phyloP scores from a whole-genome alignment of 2,113 vertebrate species.

The Pimephales promelas region DNA sequence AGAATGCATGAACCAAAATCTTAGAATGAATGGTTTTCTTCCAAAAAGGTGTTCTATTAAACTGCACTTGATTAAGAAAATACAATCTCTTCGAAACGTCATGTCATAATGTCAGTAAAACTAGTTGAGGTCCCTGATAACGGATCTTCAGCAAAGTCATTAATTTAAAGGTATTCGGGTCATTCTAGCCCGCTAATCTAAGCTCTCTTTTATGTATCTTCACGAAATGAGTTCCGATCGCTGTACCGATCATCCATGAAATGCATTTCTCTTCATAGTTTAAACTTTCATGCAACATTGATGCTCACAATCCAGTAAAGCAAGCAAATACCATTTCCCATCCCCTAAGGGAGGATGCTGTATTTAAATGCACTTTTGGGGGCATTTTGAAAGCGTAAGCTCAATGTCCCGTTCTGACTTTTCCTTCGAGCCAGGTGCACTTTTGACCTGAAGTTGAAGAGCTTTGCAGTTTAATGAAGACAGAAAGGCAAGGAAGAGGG shows the following conservation, averaged over 20 bases:
- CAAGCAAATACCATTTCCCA: constrained; percentile 52
- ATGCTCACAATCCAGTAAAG: constrained; percentile 69
- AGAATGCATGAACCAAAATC: too few species aligned
- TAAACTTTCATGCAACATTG: constrained; percentile 65
- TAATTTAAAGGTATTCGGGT: constrained; percentile 10
- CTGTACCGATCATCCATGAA: neutral
- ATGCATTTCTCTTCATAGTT: constrained; percentile 21
- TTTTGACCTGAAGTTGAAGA: constrained; percentile 17
- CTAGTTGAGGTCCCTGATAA: neutral
- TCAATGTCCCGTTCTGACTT: neutral
- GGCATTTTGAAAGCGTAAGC: neutral
- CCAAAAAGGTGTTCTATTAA: too few species aligned
- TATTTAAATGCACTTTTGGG: neutral
- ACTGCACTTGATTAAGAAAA: too few species aligned
- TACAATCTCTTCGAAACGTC: constrained; percentile 30
- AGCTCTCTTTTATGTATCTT: neutral
- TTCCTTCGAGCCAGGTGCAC: constrained; percentile 4
- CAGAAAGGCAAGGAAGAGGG: neutral
- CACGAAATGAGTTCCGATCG: constrained; percentile 1
- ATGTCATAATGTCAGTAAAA: too few species aligned
- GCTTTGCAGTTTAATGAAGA: neutral
- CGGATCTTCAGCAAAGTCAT: neutral
- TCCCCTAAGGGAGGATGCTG: neutral
- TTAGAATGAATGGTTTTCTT: too few species aligned
- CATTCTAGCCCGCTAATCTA: constrained; percentile 11